A percentile compares a stretch with the other conserved stretches of the same genome.
phyloP scores from a whole-genome alignment of 92 coral and sea anemone genomes.

The Siderastrea siderea region DNA sequence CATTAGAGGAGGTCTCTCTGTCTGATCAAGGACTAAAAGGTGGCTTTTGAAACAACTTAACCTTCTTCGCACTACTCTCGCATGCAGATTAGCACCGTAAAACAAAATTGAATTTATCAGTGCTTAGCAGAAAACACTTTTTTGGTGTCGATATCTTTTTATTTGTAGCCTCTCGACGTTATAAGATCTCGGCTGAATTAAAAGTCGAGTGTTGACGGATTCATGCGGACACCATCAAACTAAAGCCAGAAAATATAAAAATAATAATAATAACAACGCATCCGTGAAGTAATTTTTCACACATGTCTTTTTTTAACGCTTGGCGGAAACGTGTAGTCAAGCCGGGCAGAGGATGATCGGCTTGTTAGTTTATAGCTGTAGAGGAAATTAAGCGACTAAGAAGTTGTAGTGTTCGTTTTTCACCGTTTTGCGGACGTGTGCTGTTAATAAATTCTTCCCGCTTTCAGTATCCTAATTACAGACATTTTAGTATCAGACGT shows the following conservation, averaged over 20 bases:
- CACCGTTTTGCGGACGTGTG: background rate
- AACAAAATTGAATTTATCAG: no score
- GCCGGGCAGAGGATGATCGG: no score
- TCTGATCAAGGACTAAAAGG: no score
- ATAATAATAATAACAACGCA: background rate
- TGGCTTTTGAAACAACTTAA: no score
- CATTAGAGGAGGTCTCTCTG: no score
- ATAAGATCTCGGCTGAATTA: background rate
- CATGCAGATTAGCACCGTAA: no score
- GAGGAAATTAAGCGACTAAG: background rate
- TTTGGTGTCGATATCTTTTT: background rate
- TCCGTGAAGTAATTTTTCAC: background rate
- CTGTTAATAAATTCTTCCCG: background rate
- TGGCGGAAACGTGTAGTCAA: background rate
- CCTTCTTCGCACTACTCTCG: no score
- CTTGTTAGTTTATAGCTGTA: no score
- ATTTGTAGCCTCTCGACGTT: background rate
- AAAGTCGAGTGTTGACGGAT: background rate
- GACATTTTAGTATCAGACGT: background rate
- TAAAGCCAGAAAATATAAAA: background rate
- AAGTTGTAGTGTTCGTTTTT: no score
- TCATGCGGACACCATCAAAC: background rate
- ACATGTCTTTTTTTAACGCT: background rate
- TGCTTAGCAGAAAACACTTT: background rate
- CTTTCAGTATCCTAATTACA: background rate